Percentiles rank a stretch among this genome's conserved stretches.
These are phyloP conservation scores for Phyllostomus discolor DNA, from an alignment of 2,113 vertebrate genomes.

Conservation along the genomic window DNA sequence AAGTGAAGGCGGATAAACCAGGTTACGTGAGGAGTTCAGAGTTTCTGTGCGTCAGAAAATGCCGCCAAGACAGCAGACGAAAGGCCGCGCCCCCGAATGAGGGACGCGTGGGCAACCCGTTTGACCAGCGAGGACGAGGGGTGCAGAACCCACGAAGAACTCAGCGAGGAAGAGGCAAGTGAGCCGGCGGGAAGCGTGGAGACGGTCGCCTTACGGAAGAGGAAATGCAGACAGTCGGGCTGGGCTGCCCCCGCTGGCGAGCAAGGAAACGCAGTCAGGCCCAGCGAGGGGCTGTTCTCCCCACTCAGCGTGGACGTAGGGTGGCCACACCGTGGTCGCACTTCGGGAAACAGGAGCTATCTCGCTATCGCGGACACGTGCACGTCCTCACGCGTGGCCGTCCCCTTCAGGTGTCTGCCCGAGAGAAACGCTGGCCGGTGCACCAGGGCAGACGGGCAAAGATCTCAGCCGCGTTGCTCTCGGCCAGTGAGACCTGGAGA, in stretches of 20 bases:
- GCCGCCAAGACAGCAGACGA: background rate
- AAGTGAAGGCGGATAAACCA: background rate
- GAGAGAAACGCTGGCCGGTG: background rate
- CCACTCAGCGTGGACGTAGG: background rate
- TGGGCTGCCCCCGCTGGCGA: fast-evolving
- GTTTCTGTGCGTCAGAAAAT: background rate
- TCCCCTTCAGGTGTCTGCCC: background rate
- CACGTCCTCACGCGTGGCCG: background rate
- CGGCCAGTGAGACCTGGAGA: background rate
- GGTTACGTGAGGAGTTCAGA: background rate
- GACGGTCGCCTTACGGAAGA: background rate
- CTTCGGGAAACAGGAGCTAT: background rate
- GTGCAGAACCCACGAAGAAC: background rate
- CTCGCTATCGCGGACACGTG: background rate
- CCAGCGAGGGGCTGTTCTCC: fast-evolving
- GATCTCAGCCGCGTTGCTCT: fast-evolving
- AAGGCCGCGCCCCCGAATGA: background rate
- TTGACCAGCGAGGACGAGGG: background rate
- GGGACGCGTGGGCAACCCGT: background rate
- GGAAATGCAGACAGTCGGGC: too few relatives aligned
- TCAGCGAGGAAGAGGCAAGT: background rate
- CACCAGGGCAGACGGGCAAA: fast-evolving
- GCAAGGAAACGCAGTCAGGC: background rate
- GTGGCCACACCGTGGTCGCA: background rate
- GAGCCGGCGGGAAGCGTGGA: background rate